These are phyloP conservation scores for Polyodon spathula DNA, from an alignment of 2,113 vertebrate genomes.

Conservation along the genomic window DNA sequence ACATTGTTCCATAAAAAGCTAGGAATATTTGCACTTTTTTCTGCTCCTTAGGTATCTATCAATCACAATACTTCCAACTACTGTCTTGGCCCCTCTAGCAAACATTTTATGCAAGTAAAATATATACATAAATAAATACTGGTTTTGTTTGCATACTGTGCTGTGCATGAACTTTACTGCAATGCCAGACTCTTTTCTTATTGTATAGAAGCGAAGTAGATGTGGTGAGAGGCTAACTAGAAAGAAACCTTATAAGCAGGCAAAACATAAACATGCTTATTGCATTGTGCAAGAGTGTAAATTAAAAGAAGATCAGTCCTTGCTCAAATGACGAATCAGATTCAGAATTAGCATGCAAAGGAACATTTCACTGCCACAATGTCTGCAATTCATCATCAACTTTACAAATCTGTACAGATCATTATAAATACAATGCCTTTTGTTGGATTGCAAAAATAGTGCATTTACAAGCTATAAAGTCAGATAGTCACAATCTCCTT, in stretches of 20 bases:
- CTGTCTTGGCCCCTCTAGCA: too few relatives aligned
- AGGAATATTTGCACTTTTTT: too few relatives aligned
- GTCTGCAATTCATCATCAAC: constrained; percentile 40
- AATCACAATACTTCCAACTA: too few relatives aligned
- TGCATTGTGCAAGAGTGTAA: constrained; percentile 38
- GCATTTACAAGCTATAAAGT: too few relatives aligned
- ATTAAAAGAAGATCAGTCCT: constrained; percentile 44
- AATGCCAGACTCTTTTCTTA: background rate
- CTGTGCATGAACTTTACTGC: background rate
- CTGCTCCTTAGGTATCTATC: too few relatives aligned
- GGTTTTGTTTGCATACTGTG: background rate
- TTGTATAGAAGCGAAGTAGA: background rate
- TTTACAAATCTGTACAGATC: constrained; percentile 35
- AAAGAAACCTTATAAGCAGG: constrained; percentile 10
- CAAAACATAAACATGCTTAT: constrained; percentile 20
- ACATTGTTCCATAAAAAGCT: too few relatives aligned
- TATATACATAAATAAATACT: background rate
- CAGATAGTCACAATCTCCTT: too few relatives aligned
- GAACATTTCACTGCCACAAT: constrained; percentile 36
- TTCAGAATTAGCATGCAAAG: constrained; percentile 30
- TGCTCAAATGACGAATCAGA: constrained; percentile 10
- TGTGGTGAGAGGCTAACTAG: constrained; percentile 17
- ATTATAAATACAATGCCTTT: too few relatives aligned
- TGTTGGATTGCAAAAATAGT: too few relatives aligned
- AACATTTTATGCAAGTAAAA: too few relatives aligned